Conservation (phyloP, 2,113 vertebrate genomes). For the Beaufortia kweichowensis region DNA sequence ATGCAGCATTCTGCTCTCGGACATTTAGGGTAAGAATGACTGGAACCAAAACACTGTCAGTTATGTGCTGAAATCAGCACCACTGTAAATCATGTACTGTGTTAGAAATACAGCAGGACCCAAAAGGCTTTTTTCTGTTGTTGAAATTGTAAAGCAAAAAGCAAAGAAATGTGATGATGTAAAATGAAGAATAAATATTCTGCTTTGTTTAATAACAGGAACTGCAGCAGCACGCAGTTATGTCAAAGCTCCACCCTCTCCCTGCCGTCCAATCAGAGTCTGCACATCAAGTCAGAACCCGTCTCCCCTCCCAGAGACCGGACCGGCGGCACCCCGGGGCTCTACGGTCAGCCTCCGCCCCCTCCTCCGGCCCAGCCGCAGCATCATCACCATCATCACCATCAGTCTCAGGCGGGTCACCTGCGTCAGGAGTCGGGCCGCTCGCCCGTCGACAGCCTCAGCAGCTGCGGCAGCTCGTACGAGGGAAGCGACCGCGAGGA, state of each 20-base stretch:
- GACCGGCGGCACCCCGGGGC: constrained; percentile 40
- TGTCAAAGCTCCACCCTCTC: constrained; percentile 95
- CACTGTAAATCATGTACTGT: no score
- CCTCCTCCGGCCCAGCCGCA: no score
- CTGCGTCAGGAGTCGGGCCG: constrained; percentile 82
- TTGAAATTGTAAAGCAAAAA: no score
- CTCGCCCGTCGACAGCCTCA: constrained; percentile 92
- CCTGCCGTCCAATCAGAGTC: constrained; percentile 88
- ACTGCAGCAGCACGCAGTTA: constrained; percentile 90
- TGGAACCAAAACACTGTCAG: constrained; percentile 46
- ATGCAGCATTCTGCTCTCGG: constrained; percentile 88
- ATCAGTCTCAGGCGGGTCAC: constrained; percentile 75
- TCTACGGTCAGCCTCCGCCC: constrained; percentile 32
- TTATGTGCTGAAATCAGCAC: no score
- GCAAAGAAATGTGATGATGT: no score
- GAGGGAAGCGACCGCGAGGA: constrained; percentile 94
- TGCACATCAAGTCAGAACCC: constrained; percentile 98
- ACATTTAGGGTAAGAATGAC: constrained; percentile 86
- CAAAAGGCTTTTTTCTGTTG: no score
- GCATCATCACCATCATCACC: no score
- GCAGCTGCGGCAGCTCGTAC: constrained; percentile 97
- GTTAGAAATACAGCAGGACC: no score
- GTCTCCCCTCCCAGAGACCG: constrained; percentile 95
- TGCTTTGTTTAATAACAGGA: no score
- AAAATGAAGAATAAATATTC: no score